Evolutionary conservation across 1,140 invertebrate genomes (phyloP).

Genomic region (Mamestra configurata): DNA sequence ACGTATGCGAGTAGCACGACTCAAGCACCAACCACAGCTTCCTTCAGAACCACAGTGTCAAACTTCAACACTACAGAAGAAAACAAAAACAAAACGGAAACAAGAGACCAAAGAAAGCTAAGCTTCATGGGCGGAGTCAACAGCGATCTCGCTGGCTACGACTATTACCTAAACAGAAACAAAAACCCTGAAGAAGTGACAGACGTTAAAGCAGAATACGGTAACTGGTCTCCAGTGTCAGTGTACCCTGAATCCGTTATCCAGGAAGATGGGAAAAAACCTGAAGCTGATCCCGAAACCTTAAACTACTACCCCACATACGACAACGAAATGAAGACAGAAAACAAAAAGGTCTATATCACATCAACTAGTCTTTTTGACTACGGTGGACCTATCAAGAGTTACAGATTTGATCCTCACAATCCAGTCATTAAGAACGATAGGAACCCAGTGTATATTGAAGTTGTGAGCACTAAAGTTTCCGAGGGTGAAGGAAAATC

Average conservation of each 20-base stretch:
- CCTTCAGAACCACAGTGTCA: slow-evolving; percentile 69
- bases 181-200: slow-evolving; percentile 80
- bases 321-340: slow-evolving; percentile 81
- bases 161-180: slow-evolving; percentile 84
- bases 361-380: slow-evolving; percentile 84
- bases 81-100: slow-evolving; percentile 79
- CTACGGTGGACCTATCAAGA: slow-evolving; percentile 80
- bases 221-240: slow-evolving; percentile 87
- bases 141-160: slow-evolving; percentile 82
- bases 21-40: slow-evolving; percentile 71
- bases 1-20: slow-evolving; percentile 71
- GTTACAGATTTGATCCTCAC: slow-evolving; percentile 80
- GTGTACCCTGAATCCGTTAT: slow-evolving; percentile 85
- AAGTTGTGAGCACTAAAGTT: slow-evolving; percentile 87
- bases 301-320: slow-evolving; percentile 83
- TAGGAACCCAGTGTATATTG: slow-evolving; percentile 86
- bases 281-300: slow-evolving; percentile 77
- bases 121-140: slow-evolving; percentile 72
- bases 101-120: slow-evolving; percentile 82
- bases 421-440: slow-evolving; percentile 87
- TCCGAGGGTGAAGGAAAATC: slow-evolving; percentile 80
- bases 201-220: slow-evolving; percentile 85
- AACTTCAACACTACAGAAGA: slow-evolving; percentile 69
- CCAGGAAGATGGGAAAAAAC: slow-evolving; percentile 78
- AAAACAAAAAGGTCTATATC: slow-evolving; percentile 86